These are phyloP conservation scores for Euura saliciscinereae DNA, from an alignment of 1,140 invertebrate species.

Conservation along the genomic window DNA sequence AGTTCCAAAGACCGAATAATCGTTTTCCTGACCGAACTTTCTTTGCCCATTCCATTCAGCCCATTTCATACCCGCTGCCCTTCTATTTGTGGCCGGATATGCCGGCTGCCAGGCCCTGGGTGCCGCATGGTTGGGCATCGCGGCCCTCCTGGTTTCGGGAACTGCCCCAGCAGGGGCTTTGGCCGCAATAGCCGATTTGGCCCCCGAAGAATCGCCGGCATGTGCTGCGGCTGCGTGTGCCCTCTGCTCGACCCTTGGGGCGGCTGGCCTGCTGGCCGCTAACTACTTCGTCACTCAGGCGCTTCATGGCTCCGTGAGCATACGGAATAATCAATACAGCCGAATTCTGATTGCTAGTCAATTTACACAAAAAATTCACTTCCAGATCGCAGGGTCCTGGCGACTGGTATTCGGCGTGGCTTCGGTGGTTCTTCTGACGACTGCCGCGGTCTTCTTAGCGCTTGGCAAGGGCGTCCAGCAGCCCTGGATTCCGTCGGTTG, in stretches of 20 bases:
- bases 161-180: constrained; percentile 65
- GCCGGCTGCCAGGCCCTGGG: constrained; percentile 66
- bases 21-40: too few species aligned
- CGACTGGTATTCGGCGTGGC: constrained; percentile 64
- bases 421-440: constrained; percentile 60
- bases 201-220: constrained; percentile 59
- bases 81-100: constrained; percentile 67
- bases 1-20: too few species aligned
- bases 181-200: constrained; percentile 64
- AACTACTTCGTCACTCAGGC: constrained; percentile 67
- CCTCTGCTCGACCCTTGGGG: constrained; percentile 64
- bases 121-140: constrained; percentile 64
- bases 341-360: background rate
- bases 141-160: constrained; percentile 63
- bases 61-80: constrained; percentile 64
- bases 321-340: background rate
- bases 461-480: constrained; percentile 64
- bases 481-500: constrained; percentile 62
- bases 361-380: background rate
- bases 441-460: constrained; percentile 62
- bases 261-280: constrained; percentile 63
- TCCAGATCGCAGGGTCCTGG: constrained; percentile 65
- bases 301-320: constrained; percentile 64
- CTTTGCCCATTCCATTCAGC: constrained; percentile 50
- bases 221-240: constrained; percentile 64